Base-by-base conservation (phyloP, 2,888 invertebrate species). In the Fragum fragum region DNA sequence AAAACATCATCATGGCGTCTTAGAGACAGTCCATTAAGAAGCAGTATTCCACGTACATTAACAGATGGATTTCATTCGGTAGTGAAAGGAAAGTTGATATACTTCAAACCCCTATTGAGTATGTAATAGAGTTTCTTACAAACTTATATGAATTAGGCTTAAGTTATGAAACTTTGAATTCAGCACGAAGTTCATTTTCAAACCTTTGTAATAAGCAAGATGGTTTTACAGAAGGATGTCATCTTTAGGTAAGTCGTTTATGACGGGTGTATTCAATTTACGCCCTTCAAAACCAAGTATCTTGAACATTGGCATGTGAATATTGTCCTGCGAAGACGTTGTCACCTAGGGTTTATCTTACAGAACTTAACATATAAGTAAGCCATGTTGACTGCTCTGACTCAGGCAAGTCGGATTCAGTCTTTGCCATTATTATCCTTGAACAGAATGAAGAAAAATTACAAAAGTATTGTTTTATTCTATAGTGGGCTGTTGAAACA, bases 1-100 rank as follows among this genome's bases (percentile, higher is more conserved):
- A n/a, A n/a, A n/a, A 71, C 59, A 69, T 75, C 72, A 75, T 79
- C 73, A 79, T 79, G 79, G 69, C 42, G 42, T 79, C 75, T 18
- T 79, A 75, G 75, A 53, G 79, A 66, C 2, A 63, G 21, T 36
- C 61, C 28, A 79, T 75, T 16, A 39, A 81, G 32, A 76, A 71
- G 52, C 76, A 73, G 73, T 69, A 76, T 66, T 52, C 57, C 57
- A 72, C 73, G 23, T 42, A 75, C 57, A 39, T 79, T n/a, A n/a
- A n/a, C n/a, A n/a, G 55, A 39, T 80, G 72, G 61, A n/a, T 71
- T 28, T 18, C 47, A 11, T 77, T 52, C 71, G 71, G 77, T 52
- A 29, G 52, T 52, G 9, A 70, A 61, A 52, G 53, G 26, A 53
- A 63, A 36, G n/a, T 61, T 63, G 52, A 77, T 77, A 21, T 63